Percentiles rank a stretch among this genome's conserved stretches.
phyloP scores from a whole-genome alignment of 1,140 invertebrate species.

The Drosophila asahinai region DNA sequence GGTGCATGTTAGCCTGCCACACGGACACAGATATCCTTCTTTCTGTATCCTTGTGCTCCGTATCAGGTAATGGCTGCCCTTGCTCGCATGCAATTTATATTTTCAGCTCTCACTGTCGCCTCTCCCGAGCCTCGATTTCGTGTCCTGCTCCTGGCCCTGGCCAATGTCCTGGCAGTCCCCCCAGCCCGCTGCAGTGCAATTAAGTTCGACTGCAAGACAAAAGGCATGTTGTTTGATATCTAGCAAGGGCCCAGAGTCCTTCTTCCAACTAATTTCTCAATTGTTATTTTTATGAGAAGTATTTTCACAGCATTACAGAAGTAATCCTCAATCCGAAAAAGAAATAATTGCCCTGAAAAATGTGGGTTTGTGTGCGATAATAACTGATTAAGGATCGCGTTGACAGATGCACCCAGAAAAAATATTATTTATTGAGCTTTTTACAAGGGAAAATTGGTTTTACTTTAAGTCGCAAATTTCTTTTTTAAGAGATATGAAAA shows the following conservation, averaged over 20 bases:
- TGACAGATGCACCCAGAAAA: slow-evolving; percentile 43
- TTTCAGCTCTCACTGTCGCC: slow-evolving; percentile 55
- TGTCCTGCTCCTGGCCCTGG: slow-evolving; percentile 26
- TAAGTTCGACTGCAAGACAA: slow-evolving; percentile 81
- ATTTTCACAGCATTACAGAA: slow-evolving; percentile 72
- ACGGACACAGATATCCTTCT: slow-evolving; percentile 45
- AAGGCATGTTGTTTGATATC: slow-evolving; percentile 82
- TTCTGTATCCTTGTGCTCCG: slow-evolving; percentile 42
- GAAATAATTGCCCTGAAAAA: slow-evolving; percentile 41
- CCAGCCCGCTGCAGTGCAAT: slow-evolving; percentile 49
- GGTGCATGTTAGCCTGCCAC: slow-evolving; percentile 38
- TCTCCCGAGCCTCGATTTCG: slow-evolving; percentile 45
- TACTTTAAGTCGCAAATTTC: too few relatives aligned
- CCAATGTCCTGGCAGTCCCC: slow-evolving; percentile 1
- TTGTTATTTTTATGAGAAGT: slow-evolving; percentile 65
- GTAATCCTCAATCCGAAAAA: slow-evolving; percentile 24
- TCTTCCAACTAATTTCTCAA: slow-evolving; percentile 60
- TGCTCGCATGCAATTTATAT: slow-evolving; percentile 82
- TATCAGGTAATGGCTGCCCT: slow-evolving; percentile 74
- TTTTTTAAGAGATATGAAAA: neutral
- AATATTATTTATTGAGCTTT: too few relatives aligned
- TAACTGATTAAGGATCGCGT: slow-evolving; percentile 70
- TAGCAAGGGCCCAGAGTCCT: slow-evolving; percentile 10
- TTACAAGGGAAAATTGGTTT: too few relatives aligned
- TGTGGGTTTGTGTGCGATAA: slow-evolving; percentile 39